Evolutionary conservation across 1,140 invertebrate species (phyloP).

Genomic region (Hypsibius dujardini): DNA sequence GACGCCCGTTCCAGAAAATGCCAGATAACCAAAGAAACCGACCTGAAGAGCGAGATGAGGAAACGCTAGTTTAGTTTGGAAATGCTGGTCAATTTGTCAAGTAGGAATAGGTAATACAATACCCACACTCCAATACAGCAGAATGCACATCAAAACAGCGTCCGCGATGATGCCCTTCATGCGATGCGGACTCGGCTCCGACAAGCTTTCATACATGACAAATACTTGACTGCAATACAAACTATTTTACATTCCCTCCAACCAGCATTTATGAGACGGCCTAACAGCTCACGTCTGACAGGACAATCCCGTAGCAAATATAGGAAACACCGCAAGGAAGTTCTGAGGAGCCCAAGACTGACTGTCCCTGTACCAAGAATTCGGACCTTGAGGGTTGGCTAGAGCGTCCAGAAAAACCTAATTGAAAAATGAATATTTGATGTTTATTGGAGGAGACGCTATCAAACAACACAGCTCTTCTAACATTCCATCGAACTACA

Average conservation of each 20-base stretch:
- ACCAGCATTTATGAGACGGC: neutral
- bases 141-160: neutral
- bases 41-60: neutral
- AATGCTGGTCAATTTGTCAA: too few relatives aligned
- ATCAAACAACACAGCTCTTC: neutral
- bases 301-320: neutral
- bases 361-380: neutral
- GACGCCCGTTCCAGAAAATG: neutral
- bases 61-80: too few relatives aligned
- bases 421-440: neutral
- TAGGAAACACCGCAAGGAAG: neutral
- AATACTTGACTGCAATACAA: conserved; percentile 1
- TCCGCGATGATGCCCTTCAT: neutral
- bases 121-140: neutral
- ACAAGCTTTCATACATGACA: neutral
- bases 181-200: neutral
- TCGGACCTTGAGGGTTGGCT: neutral
- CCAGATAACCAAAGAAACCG: neutral
- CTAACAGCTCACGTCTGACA: neutral
- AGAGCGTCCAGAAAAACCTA: neutral
- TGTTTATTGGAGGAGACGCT: too few relatives aligned
- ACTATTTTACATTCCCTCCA: neutral
- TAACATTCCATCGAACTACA: neutral
- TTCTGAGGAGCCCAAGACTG: neutral
- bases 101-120: neutral